Conservation (phyloP, 1,140 invertebrate genomes). For the Drosophila setifemur region DNA sequence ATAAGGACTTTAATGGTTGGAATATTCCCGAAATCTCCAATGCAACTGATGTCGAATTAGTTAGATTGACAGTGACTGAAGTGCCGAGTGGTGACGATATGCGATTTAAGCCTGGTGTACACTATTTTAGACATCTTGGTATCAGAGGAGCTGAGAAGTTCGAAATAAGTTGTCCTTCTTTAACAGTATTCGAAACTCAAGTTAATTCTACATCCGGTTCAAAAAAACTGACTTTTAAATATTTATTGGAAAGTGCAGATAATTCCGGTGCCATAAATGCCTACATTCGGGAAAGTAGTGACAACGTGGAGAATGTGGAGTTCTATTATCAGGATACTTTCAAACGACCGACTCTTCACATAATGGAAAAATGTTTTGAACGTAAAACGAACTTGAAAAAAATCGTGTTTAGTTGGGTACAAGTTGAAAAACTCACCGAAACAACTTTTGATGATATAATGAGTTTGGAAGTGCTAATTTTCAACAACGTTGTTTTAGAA, state of each 20-base stretch:
- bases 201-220: not conserved
- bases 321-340: not conserved
- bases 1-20: not conserved
- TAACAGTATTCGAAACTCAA: not conserved
- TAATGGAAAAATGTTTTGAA: not conserved
- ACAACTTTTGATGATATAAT: not conserved
- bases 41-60: not conserved
- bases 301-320: not conserved
- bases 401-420: not conserved
- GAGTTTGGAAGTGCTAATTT: not conserved
- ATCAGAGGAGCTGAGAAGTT: not conserved
- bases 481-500: not conserved
- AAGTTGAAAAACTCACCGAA: not conserved
- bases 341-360: not conserved
- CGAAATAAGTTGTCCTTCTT: not conserved
- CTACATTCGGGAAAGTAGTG: not conserved
- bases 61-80: not conserved
- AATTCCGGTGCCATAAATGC: not conserved
- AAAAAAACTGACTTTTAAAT: not conserved
- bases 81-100: not conserved
- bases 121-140: not conserved
- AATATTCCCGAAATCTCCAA: not conserved
- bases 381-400: not conserved
- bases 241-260: not conserved
- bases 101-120: not conserved